Evolutionary conservation across 2,113 vertebrate species (phyloP), one percentile per base, ranked within the genome.

Genomic region (Aphelocoma coerulescens): DNA sequence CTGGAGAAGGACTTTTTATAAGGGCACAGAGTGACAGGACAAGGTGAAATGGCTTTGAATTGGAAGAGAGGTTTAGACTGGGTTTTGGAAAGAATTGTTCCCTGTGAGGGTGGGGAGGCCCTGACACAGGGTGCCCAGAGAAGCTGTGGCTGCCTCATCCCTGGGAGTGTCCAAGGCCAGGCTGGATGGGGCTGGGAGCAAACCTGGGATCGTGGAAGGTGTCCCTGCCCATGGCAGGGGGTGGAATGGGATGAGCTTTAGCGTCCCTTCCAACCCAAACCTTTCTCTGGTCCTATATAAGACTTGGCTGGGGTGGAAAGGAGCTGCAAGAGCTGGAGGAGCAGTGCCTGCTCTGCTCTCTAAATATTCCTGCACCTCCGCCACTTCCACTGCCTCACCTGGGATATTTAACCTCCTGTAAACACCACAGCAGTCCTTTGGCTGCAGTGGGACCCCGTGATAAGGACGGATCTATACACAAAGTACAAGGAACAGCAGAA

Each of bases 401-500:
- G 48, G 65, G 69, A 4, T 18, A 14, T 28, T 54, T 4, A 27
- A 44, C 21, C 49, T 52, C 51, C 68, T 62, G 14, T 1, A 7
- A 82, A 41, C 41, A 41, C 24, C 16, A 16, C 3, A 0, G 13
- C 39, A 33, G 12, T 6, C n/a, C 51, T 76, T 22, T 27, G 12
- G 21, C 57, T 67, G 62, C 41, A 13, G 11, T 0, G 4, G 44
- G 30, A 51, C 61, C 8, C 16, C 0, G 4, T 11, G 57, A 22
- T 27, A 62, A 79, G 77, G 76, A 54, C 16, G 3, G 3, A 16
- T 7, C 33, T 6, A 18, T 0, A 8, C 5, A 7, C 28, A 26
- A 75, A 86, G n/a, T 0, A 1, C 3, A 27, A 0, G 1, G 37
- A n/a, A 58, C 59, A 83, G 46, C 37, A 51, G 19, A 24, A 67